phyloP scores from a whole-genome alignment of 2,888 invertebrate genomes.

The Phania funesta region DNA sequence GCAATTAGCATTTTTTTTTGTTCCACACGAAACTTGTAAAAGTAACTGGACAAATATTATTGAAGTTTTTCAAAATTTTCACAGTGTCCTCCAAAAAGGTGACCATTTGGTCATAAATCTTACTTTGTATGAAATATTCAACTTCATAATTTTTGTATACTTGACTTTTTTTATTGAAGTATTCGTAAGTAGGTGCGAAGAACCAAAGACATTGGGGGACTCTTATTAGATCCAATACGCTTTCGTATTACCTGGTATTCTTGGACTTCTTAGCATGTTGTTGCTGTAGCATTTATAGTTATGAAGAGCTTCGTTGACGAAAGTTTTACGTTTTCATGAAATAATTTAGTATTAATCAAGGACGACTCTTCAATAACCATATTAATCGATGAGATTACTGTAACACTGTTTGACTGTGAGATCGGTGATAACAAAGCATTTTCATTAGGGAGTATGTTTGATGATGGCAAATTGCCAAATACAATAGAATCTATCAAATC shows the following conservation, averaged over 20 bases:
- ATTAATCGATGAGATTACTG: too few species aligned
- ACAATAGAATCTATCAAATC: too few species aligned
- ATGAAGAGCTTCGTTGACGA: not conserved
- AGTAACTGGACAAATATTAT: not conserved
- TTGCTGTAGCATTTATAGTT: not conserved
- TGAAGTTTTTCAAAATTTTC: not conserved
- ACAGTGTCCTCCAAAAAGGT: not conserved
- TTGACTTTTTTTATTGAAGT: too few species aligned
- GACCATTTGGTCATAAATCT: not conserved
- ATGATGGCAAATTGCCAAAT: too few species aligned
- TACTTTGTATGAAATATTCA: not conserved
- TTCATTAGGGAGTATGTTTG: too few species aligned
- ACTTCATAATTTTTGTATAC: too few species aligned
- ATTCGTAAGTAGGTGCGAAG: not conserved
- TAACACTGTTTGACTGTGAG: too few species aligned
- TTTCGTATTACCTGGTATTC: not conserved
- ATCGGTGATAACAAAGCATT: too few species aligned
- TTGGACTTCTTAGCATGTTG: not conserved
- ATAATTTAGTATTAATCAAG: too few species aligned
- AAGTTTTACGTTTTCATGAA: too few species aligned
- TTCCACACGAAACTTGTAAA: not conserved
- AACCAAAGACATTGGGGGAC: not conserved
- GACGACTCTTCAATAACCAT: too few species aligned
- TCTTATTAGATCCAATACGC: not conserved
- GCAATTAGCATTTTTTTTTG: not conserved